Conservation (phyloP, 1,140 invertebrate genomes). For the Oscheius sp. region DNA sequence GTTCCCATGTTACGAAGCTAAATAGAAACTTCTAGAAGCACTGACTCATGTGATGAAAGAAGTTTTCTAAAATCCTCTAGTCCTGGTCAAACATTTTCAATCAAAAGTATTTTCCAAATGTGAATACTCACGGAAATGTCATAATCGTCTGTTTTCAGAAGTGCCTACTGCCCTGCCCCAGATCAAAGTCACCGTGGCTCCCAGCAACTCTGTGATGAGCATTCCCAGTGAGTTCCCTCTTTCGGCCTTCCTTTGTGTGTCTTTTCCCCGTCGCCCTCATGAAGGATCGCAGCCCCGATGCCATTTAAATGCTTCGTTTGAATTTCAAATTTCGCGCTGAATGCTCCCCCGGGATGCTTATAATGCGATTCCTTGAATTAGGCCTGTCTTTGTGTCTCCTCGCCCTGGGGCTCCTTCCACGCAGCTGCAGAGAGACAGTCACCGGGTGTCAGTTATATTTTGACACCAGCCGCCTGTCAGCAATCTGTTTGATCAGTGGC, state of each 20-base stretch:
- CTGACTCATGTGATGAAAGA: too few species aligned
- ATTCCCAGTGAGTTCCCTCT: background rate
- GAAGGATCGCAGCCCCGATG: too few species aligned
- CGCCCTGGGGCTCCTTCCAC: background rate
- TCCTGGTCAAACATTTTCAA: too few species aligned
- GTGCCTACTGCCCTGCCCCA: background rate
- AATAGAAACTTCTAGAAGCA: too few species aligned
- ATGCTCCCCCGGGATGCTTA: background rate
- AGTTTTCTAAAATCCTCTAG: too few species aligned
- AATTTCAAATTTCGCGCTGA: background rate
- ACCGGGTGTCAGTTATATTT: background rate
- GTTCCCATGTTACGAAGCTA: too few species aligned
- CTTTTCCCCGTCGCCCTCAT: too few species aligned
- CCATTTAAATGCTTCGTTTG: background rate
- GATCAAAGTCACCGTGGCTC: slow-evolving; percentile 2
- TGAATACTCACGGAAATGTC: too few species aligned
- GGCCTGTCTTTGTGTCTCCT: background rate
- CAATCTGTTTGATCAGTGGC: background rate
- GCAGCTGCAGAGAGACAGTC: background rate
- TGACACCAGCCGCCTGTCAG: background rate
- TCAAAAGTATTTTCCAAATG: too few species aligned
- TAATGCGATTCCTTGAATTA: background rate
- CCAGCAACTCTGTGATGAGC: background rate
- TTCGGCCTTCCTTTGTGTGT: background rate
- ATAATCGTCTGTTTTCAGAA: background rate